Evolutionary conservation across 2,888 invertebrate genomes (phyloP).

Genomic region (Drosophila ustulata): DNA sequence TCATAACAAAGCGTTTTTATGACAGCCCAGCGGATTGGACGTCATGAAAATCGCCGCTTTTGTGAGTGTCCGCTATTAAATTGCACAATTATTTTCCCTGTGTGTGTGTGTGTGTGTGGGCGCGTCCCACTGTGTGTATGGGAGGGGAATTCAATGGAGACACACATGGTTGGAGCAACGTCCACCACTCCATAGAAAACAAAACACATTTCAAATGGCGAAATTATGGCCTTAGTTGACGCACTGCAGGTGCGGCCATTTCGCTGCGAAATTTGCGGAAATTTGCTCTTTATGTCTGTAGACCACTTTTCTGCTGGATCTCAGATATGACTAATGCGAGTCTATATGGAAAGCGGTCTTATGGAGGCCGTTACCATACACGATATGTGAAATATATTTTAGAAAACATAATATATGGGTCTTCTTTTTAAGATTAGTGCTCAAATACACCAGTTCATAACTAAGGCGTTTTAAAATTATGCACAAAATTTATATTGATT

Average conservation of each 20-base stretch:
- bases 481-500: background rate
- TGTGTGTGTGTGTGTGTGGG: slow-evolving; percentile 6
- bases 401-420: slow-evolving; percentile 9
- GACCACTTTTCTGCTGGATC: slow-evolving; percentile 22
- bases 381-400: slow-evolving; percentile 10
- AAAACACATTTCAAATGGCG: slow-evolving; percentile 44
- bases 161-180: no score
- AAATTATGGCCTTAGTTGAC: slow-evolving; percentile 57
- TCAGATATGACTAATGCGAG: slow-evolving; percentile 3
- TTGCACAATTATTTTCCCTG: slow-evolving; percentile 59
- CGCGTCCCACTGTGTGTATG: slow-evolving; percentile 1
- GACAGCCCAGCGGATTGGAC: slow-evolving; percentile 64
- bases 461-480: background rate
- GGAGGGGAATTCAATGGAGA: background rate
- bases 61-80: slow-evolving; percentile 57
- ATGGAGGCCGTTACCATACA: slow-evolving; percentile 16
- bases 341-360: slow-evolving; percentile 27
- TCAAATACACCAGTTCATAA: background rate
- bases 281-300: slow-evolving; percentile 22
- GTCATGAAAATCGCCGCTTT: slow-evolving; percentile 53
- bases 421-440: background rate
- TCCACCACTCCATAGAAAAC: slow-evolving; percentile 44
- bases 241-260: slow-evolving; percentile 70
- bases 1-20: slow-evolving; percentile 70
- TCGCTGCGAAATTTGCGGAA: slow-evolving; percentile 39